Evolutionary conservation across 2,797 vertebrate species (phyloP).

Genomic region (Falco biarmicus): DNA sequence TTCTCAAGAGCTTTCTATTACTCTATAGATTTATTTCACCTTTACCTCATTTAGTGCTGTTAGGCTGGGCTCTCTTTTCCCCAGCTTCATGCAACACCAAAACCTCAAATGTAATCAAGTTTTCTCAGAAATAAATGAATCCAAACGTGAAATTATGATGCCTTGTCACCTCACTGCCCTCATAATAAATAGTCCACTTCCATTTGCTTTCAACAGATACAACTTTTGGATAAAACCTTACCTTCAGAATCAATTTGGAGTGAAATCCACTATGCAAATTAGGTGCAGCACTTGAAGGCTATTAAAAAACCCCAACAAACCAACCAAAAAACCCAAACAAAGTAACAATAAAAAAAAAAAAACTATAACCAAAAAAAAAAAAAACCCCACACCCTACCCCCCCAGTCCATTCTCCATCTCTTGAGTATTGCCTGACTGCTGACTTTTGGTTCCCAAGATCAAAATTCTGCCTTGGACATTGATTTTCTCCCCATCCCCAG

Average conservation of each 20-base stretch:
- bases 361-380: neutral
- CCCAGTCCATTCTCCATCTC: neutral
- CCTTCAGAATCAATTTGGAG: constrained; percentile 8
- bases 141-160: neutral
- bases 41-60: neutral
- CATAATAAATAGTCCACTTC: neutral
- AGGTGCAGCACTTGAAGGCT: neutral
- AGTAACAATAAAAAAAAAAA: neutral
- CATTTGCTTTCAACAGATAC: neutral
- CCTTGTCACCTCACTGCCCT: neutral
- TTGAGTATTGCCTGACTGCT: neutral
- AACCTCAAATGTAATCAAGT: neutral
- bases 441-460: constrained; percentile 41
- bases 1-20: neutral
- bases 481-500: constrained; percentile 14
- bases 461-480: constrained; percentile 44
- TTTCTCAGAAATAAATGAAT: neutral
- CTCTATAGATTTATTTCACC: neutral
- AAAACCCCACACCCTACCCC: neutral
- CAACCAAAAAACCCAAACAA: neutral
- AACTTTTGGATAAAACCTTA: neutral
- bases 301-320: neutral
- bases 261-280: neutral
- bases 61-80: neutral
- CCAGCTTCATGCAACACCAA: neutral